Evolutionary conservation across 2,113 vertebrate species (phyloP), one percentile per base, ranked within the genome.

Genomic region (Tonatia bakeri): DNA sequence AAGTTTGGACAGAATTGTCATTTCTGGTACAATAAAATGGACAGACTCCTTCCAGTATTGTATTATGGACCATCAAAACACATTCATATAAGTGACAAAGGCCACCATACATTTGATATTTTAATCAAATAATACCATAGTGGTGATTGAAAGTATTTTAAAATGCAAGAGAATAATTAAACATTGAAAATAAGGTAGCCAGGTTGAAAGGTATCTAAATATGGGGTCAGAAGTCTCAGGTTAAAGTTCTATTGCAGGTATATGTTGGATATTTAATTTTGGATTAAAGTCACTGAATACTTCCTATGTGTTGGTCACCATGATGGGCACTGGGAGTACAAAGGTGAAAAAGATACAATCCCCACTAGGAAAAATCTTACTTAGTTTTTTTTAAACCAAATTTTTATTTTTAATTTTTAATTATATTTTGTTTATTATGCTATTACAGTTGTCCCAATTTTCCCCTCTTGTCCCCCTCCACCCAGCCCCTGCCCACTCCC

Each of bases 1-100:
- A 91, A 95, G 9, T 77, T 92, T 95, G 93, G 43, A 61, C 43
- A 80, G 80, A 76, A 54, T 56, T 75, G 36, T 94, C 36, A 80
- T 75, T 94, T 76, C 36, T 81, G 33, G 38, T 50, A 81, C 7
- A 85, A 59, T n/a, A n/a, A 83, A 93, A 84, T 75, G 56, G n/a
- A 61, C 3, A 70, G 28, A 69, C 73, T 91, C 7, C 6, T 81
- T 73, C 45, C 9, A 65, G 7, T 59, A 89, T 83, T 86, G 4
- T 94, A 28, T 73, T 75, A 50, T 47, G 5, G 70, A 33, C 17
- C 19, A 72, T 77, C 33, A 86, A 45, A 93, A 79, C 13, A 91
- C 11, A 82, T 76, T 14, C 33, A 93, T 54, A 10, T 80, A 93
- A 92, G 16, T 83, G 52, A 91, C 56, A 90, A 95, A 88, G 43